These are phyloP conservation scores for Papilio dardanus DNA, from an alignment of 1,140 invertebrate species.

Conservation along the genomic window DNA sequence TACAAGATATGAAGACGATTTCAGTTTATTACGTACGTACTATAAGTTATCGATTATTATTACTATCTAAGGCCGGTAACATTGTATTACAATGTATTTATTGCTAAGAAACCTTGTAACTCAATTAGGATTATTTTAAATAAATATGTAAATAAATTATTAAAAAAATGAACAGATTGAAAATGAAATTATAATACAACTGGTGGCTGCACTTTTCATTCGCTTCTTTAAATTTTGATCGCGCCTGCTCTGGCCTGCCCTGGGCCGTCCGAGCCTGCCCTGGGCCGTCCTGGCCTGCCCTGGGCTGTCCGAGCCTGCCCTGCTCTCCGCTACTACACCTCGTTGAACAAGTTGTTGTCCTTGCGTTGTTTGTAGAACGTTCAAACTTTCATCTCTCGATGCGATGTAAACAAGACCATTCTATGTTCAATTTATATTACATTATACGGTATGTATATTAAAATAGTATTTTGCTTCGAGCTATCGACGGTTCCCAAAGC, in stretches of 20 bases:
- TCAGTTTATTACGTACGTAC: too few relatives aligned
- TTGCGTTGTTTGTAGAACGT: neutral
- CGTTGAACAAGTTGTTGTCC: neutral
- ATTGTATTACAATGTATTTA: slow-evolving; percentile 26
- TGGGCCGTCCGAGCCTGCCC: neutral
- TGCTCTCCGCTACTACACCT: neutral
- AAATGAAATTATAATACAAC: neutral
- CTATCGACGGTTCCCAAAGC: neutral
- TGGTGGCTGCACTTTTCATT: too few relatives aligned
- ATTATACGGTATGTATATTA: too few relatives aligned
- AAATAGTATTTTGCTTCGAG: slow-evolving; percentile 7
- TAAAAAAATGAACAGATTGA: neutral
- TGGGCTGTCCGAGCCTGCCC: neutral
- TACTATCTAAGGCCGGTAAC: slow-evolving; percentile 30
- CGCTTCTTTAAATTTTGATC: too few relatives aligned
- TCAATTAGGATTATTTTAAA: slow-evolving; percentile 27
- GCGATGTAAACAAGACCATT: neutral
- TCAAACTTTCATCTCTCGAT: neutral
- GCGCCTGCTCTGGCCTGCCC: neutral
- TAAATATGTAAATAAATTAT: slow-evolving; percentile 14
- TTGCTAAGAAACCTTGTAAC: neutral
- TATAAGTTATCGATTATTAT: too few relatives aligned
- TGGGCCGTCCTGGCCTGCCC: neutral
- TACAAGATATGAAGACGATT: too few relatives aligned
- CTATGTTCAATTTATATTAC: neutral